Evolutionary conservation across 1,140 invertebrate species (phyloP), one percentile per base, ranked within the genome.

Genomic region (Drosophila hydei): DNA sequence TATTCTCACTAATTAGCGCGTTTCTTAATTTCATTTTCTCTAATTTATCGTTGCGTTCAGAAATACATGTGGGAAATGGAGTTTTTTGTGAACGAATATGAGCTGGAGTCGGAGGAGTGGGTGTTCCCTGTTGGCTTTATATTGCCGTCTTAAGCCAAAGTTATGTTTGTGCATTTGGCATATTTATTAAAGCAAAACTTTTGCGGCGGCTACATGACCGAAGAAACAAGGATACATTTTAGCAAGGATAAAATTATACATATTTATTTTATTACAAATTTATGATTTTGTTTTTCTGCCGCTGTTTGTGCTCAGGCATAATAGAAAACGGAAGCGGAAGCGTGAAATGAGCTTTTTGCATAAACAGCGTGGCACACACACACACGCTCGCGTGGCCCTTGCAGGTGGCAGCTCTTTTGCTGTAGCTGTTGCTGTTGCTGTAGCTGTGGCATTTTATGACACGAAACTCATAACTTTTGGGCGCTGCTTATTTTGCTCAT

Each of bases 241-340:
- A 23, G n/a, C 52, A 69, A 55, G 48, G 77, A 87, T 87, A 87
- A 88, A 67, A 76, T 77, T 78, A 88, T 83, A 64, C 60, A 71
- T 71, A 88, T 88, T 88, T 88, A 88, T 88, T 83, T 88, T 83
- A 88, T 88, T 89, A 76, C 52, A 62, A 88, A 88, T 88, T 88
- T 88, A 88, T 88, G 83, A 88, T 88, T 88, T 88, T 88, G 83
- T 88, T 88, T 88, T 88, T 88, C 59, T 36, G 55, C 33, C 54
- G 27, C 9, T 33, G 25, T 55, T 45, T 59, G 56, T 45, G 40
- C n/a, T 25, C 47, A 38, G 42, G 70, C 68, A 88, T 79, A 79
- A 83, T 78, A 77, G 75, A 71, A 88, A 88, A 45, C 83, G 83
- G 83, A 87, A 88, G 72, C 83, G 83, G 83, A 88, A 88, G 84